These are phyloP conservation scores for Drosophila peninsularis DNA, from an alignment of 2,888 invertebrate genomes.

Conservation along the genomic window DNA sequence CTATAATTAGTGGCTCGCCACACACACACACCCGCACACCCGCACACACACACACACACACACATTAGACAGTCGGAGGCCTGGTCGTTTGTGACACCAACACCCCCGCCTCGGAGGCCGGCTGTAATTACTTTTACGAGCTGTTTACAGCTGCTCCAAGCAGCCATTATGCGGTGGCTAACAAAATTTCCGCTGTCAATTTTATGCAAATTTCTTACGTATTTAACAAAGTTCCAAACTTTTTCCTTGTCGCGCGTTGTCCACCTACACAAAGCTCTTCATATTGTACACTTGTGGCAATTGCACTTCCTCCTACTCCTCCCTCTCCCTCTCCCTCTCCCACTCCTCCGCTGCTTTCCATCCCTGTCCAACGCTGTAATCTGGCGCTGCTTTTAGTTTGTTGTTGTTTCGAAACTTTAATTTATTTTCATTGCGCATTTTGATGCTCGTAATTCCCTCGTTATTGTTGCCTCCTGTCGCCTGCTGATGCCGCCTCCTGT, in stretches of 20 bases:
- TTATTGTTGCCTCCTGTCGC: conserved; percentile 79
- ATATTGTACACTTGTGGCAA: conserved; percentile 49
- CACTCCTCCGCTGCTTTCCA: not conserved
- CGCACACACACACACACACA: conserved; percentile 18
- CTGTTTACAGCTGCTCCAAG: conserved; percentile 83
- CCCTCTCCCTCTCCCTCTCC: too few species aligned
- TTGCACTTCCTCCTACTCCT: conserved; percentile 32
- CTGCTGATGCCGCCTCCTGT: conserved; percentile 39
- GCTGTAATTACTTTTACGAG: conserved; percentile 82
- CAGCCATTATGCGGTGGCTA: conserved; percentile 72
- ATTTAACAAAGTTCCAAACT: conserved; percentile 43
- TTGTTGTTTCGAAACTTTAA: conserved; percentile 78
- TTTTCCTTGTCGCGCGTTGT: conserved; percentile 43
- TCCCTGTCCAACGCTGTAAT: conserved; percentile 33
- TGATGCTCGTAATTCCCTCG: conserved; percentile 81
- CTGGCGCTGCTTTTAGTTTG: conserved; percentile 30
- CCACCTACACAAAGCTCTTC: conserved; percentile 46
- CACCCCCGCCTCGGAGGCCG: conserved; percentile 27
- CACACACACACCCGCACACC: conserved; percentile 30
- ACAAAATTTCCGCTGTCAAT: conserved; percentile 72
- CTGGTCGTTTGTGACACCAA: conserved; percentile 64
- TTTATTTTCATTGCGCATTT: conserved; percentile 84
- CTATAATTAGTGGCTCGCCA: conserved; percentile 72
- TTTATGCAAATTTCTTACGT: conserved; percentile 77
- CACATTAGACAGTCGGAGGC: conserved; percentile 34